Base-by-base conservation (phyloP, 1,140 invertebrate species). In the Mya arenaria region DNA sequence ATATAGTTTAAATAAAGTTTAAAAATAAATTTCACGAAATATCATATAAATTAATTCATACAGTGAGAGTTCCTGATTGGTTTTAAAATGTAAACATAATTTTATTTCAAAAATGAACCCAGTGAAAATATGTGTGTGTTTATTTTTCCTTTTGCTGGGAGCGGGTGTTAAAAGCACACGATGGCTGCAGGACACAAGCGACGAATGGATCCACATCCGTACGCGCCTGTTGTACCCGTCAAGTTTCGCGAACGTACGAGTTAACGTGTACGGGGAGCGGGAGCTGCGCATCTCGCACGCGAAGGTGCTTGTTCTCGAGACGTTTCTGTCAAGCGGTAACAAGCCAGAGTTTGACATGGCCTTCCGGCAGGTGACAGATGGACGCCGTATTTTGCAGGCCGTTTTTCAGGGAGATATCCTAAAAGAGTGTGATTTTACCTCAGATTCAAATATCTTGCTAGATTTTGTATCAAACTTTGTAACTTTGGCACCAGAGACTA, bases 331-430 rank as follows among this genome's bases (percentile, higher is more conserved):
- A n/a, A 60, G 60, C 41, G 60, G 56, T 4, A 41, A 44, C 23
- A 41, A 17, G 25, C 23, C 58, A 56, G 77, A 62, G 4, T 44
- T 36, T 60, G 80, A 66, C 30, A 69, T 83, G 73, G 37, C 56
- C 15, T 37, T 85, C 28, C 71, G 78, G 23, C 82, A 83, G 63
- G 41, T 78, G 28, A 83, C 82, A 32, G 78, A 86, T 62, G 74
- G 82, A 32, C 48, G 39, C 5, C 65, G 68, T 15, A 60, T 84
- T n/a, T 32, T 86, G 8, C 77, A 82, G 55, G 72, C 77, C 10
- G 82, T 84, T n/a, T 71, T 71, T 41, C 63, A 86, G 41, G 77
- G 78, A 5, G 72, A 73, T 19, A 6, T 52, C 15, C 37, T 84
- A 4, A 81, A 75, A 37, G 82, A 84, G 48, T 86, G 85, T 65